Conservation (phyloP, 2,113 vertebrate species). For the Rallus limicola region DNA sequence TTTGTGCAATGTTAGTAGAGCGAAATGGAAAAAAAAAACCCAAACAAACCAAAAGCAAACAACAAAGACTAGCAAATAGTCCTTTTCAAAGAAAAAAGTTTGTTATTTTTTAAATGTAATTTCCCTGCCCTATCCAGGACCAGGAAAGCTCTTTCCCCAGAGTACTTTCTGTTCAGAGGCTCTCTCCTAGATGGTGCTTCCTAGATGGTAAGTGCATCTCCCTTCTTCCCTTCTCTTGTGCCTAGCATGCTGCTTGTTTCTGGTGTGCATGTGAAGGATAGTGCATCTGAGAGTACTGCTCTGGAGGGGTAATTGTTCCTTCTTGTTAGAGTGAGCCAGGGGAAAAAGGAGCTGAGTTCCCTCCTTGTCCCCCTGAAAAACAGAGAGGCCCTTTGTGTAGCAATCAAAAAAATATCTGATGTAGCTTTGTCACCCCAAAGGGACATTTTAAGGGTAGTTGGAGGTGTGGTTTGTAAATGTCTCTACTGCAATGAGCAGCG, state of each 20-base stretch:
- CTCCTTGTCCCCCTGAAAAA: background rate
- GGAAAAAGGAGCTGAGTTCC: background rate
- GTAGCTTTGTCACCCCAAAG: background rate
- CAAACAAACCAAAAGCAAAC: background rate
- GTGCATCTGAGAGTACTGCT: too few relatives aligned
- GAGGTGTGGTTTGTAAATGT: background rate
- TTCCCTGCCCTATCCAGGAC: constrained; percentile 66
- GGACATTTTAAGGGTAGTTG: background rate
- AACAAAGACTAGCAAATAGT: background rate
- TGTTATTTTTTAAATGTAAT: background rate
- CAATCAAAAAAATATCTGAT: background rate
- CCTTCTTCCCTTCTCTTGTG: background rate
- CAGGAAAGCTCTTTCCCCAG: constrained; percentile 86
- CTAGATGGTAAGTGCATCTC: constrained; percentile 90
- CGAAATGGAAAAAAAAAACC: background rate
- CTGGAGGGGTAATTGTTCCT: background rate
- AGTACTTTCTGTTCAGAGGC: constrained; percentile 86
- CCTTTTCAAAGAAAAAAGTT: background rate
- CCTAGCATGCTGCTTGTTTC: background rate
- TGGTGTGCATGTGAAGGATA: background rate
- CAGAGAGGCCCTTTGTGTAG: background rate
- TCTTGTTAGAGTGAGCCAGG: background rate
- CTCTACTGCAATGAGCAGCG: background rate
- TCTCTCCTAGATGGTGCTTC: constrained; percentile 97
- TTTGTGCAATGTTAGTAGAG: background rate